Conservation (phyloP, 2,797 vertebrate genomes). For the Threskiornis aethiopicus region DNA sequence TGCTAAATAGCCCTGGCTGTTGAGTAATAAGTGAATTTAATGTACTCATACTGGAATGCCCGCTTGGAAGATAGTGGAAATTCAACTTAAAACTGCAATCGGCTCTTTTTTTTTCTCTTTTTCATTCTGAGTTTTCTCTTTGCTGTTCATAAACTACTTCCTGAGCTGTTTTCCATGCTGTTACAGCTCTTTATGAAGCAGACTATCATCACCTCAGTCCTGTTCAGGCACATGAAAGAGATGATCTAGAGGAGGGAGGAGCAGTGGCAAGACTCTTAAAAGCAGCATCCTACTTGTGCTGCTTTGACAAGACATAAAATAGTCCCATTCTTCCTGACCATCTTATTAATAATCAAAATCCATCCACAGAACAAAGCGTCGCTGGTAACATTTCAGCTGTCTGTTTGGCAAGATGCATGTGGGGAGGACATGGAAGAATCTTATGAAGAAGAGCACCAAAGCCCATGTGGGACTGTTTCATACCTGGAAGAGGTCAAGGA, state of each 20-base stretch:
- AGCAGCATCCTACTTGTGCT: not conserved
- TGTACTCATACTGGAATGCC: not conserved
- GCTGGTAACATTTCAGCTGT: not conserved
- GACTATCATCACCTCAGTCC: not conserved
- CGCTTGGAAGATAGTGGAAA: not conserved
- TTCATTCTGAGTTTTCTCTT: not conserved
- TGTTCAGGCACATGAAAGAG: constrained; percentile 24
- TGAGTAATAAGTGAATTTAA: constrained; percentile 15
- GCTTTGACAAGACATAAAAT: constrained; percentile 3
- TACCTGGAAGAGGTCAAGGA: not conserved
- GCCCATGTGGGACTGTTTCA: not conserved
- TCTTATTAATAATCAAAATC: constrained; percentile 1
- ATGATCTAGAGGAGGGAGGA: not conserved
- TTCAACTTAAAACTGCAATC: not conserved
- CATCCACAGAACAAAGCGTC: not conserved
- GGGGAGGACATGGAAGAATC: not conserved
- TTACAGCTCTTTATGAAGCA: not conserved
- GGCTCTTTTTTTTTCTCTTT: not conserved
- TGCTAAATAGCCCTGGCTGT: constrained; percentile 40
- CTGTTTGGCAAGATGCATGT: not conserved
- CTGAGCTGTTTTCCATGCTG: not conserved
- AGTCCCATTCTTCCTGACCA: not conserved
- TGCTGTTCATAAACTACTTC: not conserved
- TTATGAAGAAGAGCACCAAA: not conserved
- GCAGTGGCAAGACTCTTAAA: not conserved